Conservation (phyloP, 2,113 vertebrate species). For the Cebus imitator region DNA sequence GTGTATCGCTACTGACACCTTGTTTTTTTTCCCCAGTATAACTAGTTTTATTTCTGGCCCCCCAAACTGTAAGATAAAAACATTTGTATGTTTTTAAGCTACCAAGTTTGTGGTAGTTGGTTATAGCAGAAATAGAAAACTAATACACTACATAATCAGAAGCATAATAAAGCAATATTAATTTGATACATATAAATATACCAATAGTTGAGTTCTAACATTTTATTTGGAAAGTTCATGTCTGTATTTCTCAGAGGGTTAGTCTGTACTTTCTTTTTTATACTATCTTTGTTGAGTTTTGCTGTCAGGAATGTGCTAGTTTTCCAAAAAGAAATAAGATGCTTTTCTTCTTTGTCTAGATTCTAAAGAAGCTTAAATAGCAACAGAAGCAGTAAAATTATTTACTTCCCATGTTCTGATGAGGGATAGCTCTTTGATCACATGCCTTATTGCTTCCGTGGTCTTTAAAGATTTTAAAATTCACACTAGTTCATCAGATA, state of each 20-base stretch:
- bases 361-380: neutral
- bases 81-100: neutral
- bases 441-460: neutral
- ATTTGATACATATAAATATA: neutral
- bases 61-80: neutral
- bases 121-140: slow-evolving; percentile 22
- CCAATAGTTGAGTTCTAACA: neutral
- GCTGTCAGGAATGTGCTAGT: neutral
- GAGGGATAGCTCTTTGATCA: neutral
- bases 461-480: neutral
- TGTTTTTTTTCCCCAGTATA: neutral
- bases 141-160: neutral
- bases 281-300: neutral
- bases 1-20: neutral
- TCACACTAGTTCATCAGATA: neutral
- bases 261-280: neutral
- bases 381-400: neutral
- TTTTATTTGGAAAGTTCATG: slow-evolving; percentile 14
- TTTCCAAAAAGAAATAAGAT: neutral
- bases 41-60: neutral
- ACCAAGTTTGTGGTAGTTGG: neutral
- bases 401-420: neutral
- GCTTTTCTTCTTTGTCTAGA: neutral
- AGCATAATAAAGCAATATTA: neutral
- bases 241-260: neutral